phyloP scores from a whole-genome alignment of 2,797 vertebrate species.

The Arvicola amphibius region DNA sequence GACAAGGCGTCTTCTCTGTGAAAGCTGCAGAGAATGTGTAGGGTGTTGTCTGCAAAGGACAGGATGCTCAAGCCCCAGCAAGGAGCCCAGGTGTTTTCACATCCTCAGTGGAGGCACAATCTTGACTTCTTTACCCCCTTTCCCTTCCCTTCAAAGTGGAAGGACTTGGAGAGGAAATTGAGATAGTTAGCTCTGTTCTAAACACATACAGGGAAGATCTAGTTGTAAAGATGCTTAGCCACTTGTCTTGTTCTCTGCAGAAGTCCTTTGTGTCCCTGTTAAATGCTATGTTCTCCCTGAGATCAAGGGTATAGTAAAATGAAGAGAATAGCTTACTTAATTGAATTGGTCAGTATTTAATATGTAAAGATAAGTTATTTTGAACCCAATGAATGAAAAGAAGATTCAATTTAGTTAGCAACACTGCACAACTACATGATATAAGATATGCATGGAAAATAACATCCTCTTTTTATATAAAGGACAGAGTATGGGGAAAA shows the following conservation, averaged over 20 bases:
- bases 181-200: neutral
- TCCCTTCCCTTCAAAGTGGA: neutral
- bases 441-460: neutral
- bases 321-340: neutral
- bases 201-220: neutral
- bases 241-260: neutral
- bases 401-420: slow-evolving; percentile 33
- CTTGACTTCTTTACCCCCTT: neutral
- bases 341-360: neutral
- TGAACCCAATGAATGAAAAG: slow-evolving; percentile 9
- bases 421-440: neutral
- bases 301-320: neutral
- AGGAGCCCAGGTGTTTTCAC: neutral
- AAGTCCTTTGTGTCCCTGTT: neutral
- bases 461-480: neutral
- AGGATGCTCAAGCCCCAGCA: neutral
- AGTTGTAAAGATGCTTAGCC: slow-evolving; percentile 17
- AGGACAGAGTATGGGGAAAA: neutral
- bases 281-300: neutral
- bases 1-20: slow-evolving; percentile 44
- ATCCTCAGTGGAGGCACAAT: neutral
- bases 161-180: neutral
- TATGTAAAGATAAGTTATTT: slow-evolving; percentile 48
- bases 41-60: neutral
- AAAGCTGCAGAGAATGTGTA: slow-evolving; percentile 43